Evolutionary conservation across 53 echinoderm and acorn worm species (phyloP).

Genomic region (Luidia sarsii): DNA sequence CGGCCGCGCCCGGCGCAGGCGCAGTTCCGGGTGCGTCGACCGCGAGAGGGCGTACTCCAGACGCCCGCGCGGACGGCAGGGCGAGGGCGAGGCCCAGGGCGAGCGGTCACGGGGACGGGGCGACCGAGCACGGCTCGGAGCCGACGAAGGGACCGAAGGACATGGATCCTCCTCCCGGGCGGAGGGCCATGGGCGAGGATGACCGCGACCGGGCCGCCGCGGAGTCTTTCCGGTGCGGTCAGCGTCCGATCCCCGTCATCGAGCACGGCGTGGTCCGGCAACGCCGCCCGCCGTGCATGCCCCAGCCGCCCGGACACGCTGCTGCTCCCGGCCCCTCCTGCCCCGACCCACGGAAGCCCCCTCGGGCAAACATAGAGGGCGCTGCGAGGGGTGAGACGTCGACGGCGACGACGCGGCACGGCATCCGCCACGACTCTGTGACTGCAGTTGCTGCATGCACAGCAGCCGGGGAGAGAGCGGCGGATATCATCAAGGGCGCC

Average conservation of each 20-base stretch:
- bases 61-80: neutral
- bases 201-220: neutral
- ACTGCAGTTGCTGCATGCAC: too few species aligned
- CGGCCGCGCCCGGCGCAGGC: neutral
- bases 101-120: neutral
- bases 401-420: too few species aligned
- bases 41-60: too few species aligned
- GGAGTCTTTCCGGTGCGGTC: conserved; percentile 5
- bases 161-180: neutral
- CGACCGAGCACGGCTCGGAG: neutral
- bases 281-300: conserved; percentile 6
- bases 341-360: too few species aligned
- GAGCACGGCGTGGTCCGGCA: conserved; percentile 49
- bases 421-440: too few species aligned
- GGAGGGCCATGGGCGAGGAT: neutral
- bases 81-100: neutral
- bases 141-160: neutral
- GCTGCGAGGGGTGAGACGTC: too few species aligned
- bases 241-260: conserved; percentile 43
- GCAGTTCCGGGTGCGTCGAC: too few species aligned
- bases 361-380: too few species aligned
- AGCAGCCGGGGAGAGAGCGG: too few species aligned
- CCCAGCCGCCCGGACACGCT: neutral
- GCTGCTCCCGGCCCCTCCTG: neutral
- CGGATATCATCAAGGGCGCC: too few species aligned